Evolutionary conservation across 2,113 vertebrate species (phyloP), one percentile per base, ranked within the genome.

Genomic region (Triplophysa siluroides): DNA sequence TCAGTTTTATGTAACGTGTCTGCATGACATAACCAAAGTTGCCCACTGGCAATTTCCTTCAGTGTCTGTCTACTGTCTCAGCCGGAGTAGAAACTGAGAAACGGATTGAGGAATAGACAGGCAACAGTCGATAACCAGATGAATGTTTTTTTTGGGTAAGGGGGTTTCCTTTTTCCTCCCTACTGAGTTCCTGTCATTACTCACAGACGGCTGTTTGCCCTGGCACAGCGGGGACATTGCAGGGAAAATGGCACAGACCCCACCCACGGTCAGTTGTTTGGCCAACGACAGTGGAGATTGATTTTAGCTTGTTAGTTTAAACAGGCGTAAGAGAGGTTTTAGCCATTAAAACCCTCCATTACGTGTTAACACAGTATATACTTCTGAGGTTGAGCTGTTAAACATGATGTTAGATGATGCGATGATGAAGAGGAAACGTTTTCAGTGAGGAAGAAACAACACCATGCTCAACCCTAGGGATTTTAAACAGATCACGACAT

Each of bases 61-160:
- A 10, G 2, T 33, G 67, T 12, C 19, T 38, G 1, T 14, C 23
- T 61, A 41, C 11, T 75, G 43, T 58, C 33, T 38, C 26, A 4
- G 23, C 19, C 26, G 26, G 78, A 47, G 62, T 19, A 83, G 38
- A 18, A 69, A 76, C 26, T 18, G 7, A 52, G 6, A 18, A 33
- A 79, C 11, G n/a, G 83, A 85, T 33, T 60, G 60, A 86, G 81
- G 75, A 73, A 82, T 66, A 76, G 52, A 79, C 54, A 68, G 56
- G 66, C 38, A 65, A 52, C 81, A 80, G 68, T 86, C 76, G 73
- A 64, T 81, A 73, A 79, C 83, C 76, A 86, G 84, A 81, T 76
- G 29, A 82, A 88, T 66, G 81, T 23, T 90, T 65, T 71, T 82
- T 84, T 85, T 89, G 86, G 65, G 86, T 81, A 80, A 86, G 65